Conservation (phyloP, 2,113 vertebrate genomes). For the Panurus biarmicus region DNA sequence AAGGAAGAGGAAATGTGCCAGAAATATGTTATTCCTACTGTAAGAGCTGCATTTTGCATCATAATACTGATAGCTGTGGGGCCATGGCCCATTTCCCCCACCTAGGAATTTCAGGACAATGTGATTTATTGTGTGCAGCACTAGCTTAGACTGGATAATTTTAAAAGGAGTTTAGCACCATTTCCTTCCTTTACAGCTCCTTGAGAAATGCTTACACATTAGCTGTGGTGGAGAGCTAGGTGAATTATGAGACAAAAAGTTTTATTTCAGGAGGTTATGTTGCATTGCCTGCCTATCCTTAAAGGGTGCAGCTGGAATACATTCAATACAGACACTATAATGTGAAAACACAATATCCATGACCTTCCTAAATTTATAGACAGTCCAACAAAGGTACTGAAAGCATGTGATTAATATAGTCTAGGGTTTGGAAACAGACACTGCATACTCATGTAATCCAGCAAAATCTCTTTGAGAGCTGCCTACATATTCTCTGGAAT, state of each 20-base stretch:
- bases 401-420: background rate
- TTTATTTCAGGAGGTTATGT: background rate
- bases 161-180: slow-evolving; percentile 16
- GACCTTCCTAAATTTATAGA: background rate
- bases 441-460: background rate
- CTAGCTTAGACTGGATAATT: slow-evolving; percentile 10
- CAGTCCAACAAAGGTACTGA: background rate
- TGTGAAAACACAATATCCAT: background rate
- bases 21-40: background rate
- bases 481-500: background rate
- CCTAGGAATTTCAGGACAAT: background rate
- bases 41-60: background rate
- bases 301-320: background rate
- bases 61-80: background rate
- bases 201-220: background rate
- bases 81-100: background rate
- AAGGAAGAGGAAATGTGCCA: background rate
- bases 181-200: slow-evolving; percentile 6
- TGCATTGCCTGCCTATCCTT: background rate
- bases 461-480: slow-evolving; percentile 6
- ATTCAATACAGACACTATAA: background rate
- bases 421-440: background rate
- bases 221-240: background rate
- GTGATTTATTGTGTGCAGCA: background rate
- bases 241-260: slow-evolving; percentile 3